Conservation (phyloP, 2,113 vertebrate species). For the Dicrurus megarhynchus region DNA sequence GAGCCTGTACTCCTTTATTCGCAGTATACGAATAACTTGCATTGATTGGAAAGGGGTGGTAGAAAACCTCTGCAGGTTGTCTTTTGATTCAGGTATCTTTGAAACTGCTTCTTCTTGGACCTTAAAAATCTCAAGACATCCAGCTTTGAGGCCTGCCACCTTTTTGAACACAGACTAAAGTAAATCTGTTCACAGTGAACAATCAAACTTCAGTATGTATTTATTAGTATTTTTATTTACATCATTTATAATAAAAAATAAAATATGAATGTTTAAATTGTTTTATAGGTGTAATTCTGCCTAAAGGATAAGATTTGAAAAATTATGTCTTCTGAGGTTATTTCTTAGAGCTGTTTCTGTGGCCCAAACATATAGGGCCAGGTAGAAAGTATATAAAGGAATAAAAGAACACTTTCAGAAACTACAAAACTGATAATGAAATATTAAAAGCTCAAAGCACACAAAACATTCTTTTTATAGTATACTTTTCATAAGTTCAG, state of each 20-base stretch:
- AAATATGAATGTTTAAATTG: background rate
- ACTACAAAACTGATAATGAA: background rate
- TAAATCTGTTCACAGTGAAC: background rate
- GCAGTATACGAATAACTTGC: accelerated
- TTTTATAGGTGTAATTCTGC: background rate
- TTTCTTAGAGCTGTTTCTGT: background rate
- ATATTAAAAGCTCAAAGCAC: background rate
- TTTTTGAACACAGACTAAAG: background rate
- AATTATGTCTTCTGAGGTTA: background rate
- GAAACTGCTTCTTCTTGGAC: background rate
- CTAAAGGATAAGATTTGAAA: background rate
- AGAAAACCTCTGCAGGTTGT: background rate
- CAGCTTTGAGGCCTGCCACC: background rate
- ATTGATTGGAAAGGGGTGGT: background rate
- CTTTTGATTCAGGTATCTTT: background rate
- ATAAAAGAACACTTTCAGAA: background rate
- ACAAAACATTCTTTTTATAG: background rate
- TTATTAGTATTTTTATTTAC: background rate
- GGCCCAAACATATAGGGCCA: accelerated
- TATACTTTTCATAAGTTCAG: background rate
- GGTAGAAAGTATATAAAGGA: background rate
- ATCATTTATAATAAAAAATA: background rate
- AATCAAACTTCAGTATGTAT: background rate
- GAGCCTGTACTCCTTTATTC: background rate
- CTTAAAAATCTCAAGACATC: background rate